Conservation (phyloP, 2,113 vertebrate species). For the Tenebrosternarchus preto region DNA sequence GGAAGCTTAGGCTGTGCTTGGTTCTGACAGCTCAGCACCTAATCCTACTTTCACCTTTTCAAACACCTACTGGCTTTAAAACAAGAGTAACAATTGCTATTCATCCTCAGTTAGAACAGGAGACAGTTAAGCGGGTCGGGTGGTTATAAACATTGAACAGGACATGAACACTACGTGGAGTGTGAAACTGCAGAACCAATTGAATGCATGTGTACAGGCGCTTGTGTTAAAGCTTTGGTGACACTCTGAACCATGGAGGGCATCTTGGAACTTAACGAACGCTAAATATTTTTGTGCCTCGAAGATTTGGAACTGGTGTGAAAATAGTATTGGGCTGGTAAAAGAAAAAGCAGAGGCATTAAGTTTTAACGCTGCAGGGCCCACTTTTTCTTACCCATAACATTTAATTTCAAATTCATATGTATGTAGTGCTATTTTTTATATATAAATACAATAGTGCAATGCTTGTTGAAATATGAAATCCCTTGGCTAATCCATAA, state of each 20-base stretch:
- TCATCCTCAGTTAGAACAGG: conserved; percentile 55
- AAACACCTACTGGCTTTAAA: conserved; percentile 47
- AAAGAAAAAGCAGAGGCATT: not conserved
- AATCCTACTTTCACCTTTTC: conserved; percentile 31
- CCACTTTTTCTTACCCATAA: conserved; percentile 57
- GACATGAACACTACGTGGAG: not conserved
- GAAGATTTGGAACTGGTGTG: conserved; percentile 34
- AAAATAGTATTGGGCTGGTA: conserved; percentile 1
- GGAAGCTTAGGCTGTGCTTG: conserved; percentile 29
- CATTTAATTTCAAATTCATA: conserved; percentile 57
- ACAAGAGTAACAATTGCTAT: conserved; percentile 57
- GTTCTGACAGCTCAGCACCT: conserved; percentile 13
- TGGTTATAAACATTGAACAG: conserved; percentile 26
- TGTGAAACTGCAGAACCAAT: not conserved
- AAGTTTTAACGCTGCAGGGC: conserved; percentile 24
- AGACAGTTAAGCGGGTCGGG: conserved; percentile 50
- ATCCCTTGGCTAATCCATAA: conserved; percentile 49
- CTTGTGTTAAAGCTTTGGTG: conserved; percentile 49
- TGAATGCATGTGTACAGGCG: conserved; percentile 34
- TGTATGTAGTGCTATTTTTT: conserved; percentile 61
- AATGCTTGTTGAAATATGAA: conserved; percentile 57
- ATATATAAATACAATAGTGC: conserved; percentile 50
- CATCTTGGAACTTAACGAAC: conserved; percentile 28
- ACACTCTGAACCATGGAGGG: conserved; percentile 9
- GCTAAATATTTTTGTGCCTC: conserved; percentile 20